phyloP scores from a whole-genome alignment of 2,113 vertebrate species.

The Salvelinus sp. region DNA sequence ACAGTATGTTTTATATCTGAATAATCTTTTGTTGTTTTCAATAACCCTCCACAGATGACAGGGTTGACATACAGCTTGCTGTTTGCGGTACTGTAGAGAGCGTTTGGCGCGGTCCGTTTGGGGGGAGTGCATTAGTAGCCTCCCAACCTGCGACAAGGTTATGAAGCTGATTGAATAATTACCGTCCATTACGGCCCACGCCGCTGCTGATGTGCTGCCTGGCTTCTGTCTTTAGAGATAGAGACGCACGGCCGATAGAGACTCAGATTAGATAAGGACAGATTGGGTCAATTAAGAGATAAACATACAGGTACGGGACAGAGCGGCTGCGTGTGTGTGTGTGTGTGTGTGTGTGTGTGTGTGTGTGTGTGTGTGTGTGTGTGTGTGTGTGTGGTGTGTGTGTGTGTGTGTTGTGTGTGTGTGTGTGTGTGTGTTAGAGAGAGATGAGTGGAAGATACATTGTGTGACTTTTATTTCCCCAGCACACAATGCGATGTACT shows the following conservation, averaged over 20 bases:
- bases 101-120: constrained; percentile 21
- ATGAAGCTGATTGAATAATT: constrained; percentile 80
- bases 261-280: constrained; percentile 73
- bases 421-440: background rate
- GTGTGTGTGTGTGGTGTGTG: constrained; percentile 2
- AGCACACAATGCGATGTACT: too few species aligned
- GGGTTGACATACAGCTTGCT: constrained; percentile 53
- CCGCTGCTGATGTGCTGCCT: constrained; percentile 42
- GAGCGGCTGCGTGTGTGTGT: constrained; percentile 14
- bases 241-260: constrained; percentile 42
- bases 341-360: constrained; percentile 1
- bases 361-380: constrained; percentile 8
- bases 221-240: constrained; percentile 65
- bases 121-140: constrained; percentile 68
- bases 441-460: constrained; percentile 15
- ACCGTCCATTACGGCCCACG: constrained; percentile 69
- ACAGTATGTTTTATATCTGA: too few species aligned
- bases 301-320: constrained; percentile 61
- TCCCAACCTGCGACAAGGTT: constrained; percentile 75
- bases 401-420: background rate
- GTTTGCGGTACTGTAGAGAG: too few species aligned
- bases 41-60: constrained; percentile 36
- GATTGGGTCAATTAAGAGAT: constrained; percentile 77
- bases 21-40: background rate
- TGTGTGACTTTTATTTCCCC: background rate